phyloP scores from a whole-genome alignment of 1,140 invertebrate genomes.

The Agrilus planipennis region DNA sequence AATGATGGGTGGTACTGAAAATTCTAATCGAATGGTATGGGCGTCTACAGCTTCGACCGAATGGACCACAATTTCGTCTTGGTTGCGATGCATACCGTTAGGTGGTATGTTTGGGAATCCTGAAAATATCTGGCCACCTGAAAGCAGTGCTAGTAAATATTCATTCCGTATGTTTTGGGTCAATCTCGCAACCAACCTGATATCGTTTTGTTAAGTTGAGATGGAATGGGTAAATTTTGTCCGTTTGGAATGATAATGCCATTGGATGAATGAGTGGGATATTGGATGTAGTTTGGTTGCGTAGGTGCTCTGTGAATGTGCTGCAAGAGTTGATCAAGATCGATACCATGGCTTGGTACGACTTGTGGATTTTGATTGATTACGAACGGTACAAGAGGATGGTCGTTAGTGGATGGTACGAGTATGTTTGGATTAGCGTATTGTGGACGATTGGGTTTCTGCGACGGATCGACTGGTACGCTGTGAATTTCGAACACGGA shows the following conservation, averaged over 20 bases:
- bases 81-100: conserved; percentile 12
- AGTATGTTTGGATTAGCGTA: conserved; percentile 5
- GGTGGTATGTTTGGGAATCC: conserved; percentile 1
- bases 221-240: conserved; percentile 6
- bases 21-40: conserved; percentile 64
- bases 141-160: neutral
- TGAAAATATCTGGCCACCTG: conserved; percentile 6
- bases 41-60: conserved; percentile 62
- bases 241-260: conserved; percentile 7
- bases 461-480: conserved; percentile 9
- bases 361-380: conserved; percentile 2
- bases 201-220: conserved; percentile 1
- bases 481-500: conserved; percentile 31
- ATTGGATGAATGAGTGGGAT: conserved; percentile 9
- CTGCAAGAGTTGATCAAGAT: conserved; percentile 27
- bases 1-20: conserved; percentile 64
- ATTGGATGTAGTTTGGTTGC: conserved; percentile 8
- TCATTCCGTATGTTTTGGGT: neutral
- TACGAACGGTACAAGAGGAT: conserved; percentile 2
- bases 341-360: conserved; percentile 16
- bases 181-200: conserved; percentile 10
- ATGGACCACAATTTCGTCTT: conserved; percentile 44
- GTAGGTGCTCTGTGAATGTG: conserved; percentile 25
- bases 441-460: conserved; percentile 5
- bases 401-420: conserved; percentile 1